A percentile compares a stretch with the other conserved stretches of the same genome.
Conservation (phyloP, 2,888 invertebrate species). For the Rhyacophila evoluta region DNA sequence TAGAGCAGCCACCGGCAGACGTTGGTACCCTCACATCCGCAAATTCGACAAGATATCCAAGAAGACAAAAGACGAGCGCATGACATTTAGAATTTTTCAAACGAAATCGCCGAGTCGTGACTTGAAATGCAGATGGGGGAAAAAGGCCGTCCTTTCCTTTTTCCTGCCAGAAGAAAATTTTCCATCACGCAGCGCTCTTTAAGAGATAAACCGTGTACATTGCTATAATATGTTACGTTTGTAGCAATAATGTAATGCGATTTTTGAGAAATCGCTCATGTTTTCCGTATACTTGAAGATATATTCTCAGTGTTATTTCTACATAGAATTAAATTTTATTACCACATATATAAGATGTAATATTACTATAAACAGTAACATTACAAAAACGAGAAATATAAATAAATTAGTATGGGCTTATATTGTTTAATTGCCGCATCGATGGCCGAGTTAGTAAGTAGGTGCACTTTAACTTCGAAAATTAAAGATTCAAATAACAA, state of each 20-base stretch:
- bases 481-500: too few species aligned
- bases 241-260: not conserved
- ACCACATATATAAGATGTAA: too few species aligned
- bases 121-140: slow-evolving; percentile 47
- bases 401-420: too few species aligned
- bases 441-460: too few species aligned
- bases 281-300: too few species aligned
- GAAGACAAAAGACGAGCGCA: slow-evolving; percentile 45
- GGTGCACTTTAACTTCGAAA: too few species aligned
- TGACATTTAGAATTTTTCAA: slow-evolving; percentile 46
- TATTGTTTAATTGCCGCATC: too few species aligned
- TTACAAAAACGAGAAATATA: too few species aligned
- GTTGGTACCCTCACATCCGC: not conserved
- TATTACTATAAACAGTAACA: too few species aligned
- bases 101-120: slow-evolving; percentile 47
- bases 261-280: not conserved
- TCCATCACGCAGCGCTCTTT: slow-evolving; percentile 29
- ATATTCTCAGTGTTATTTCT: too few species aligned
- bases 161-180: slow-evolving; percentile 8
- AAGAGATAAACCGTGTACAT: not conserved
- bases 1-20: not conserved
- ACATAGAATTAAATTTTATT: too few species aligned
- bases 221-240: not conserved
- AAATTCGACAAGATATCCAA: not conserved
- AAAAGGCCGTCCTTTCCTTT: slow-evolving; percentile 15